Percentiles rank a stretch among this genome's conserved stretches.
Evolutionary conservation across 2,888 invertebrate genomes (phyloP).

Genomic region (Pantelozetes paolii): DNA sequence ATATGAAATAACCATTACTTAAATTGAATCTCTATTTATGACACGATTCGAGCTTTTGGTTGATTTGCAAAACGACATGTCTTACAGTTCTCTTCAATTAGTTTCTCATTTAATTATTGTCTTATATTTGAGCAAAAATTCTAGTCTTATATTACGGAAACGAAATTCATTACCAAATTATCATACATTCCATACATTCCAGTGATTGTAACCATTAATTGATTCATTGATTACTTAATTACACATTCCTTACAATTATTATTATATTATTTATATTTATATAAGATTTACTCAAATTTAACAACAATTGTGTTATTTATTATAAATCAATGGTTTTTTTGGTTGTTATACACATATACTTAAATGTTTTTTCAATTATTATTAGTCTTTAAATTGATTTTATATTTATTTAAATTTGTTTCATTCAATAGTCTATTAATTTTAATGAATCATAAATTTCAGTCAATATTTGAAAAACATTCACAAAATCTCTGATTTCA

Average conservation of each 20-base stretch:
- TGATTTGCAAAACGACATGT: background rate
- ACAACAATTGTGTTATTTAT: background rate
- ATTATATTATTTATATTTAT: background rate
- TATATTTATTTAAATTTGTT: background rate
- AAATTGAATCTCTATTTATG: slow-evolving; percentile 17
- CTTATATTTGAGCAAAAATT: background rate
- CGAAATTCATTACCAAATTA: background rate
- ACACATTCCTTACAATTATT: background rate
- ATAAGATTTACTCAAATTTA: background rate
- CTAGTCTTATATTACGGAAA: slow-evolving; percentile 5
- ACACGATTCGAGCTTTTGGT: slow-evolving; percentile 36
- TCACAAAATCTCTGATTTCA: background rate
- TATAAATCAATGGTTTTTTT: background rate
- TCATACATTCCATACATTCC: slow-evolving; percentile 14
- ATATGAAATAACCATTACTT: slow-evolving; percentile 13
- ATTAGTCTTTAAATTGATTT: background rate
- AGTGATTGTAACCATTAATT: background rate
- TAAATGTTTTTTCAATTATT: background rate
- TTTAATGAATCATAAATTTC: background rate
- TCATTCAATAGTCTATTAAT: background rate
- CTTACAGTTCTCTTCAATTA: slow-evolving; percentile 27
- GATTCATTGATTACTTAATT: background rate
- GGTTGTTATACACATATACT: background rate
- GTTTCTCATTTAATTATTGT: slow-evolving; percentile 1
- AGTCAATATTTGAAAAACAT: background rate